A percentile compares a stretch with the other conserved stretches of the same genome.
Evolutionary conservation across 2,797 vertebrate species (phyloP).

Genomic region (Lepus townsendii): DNA sequence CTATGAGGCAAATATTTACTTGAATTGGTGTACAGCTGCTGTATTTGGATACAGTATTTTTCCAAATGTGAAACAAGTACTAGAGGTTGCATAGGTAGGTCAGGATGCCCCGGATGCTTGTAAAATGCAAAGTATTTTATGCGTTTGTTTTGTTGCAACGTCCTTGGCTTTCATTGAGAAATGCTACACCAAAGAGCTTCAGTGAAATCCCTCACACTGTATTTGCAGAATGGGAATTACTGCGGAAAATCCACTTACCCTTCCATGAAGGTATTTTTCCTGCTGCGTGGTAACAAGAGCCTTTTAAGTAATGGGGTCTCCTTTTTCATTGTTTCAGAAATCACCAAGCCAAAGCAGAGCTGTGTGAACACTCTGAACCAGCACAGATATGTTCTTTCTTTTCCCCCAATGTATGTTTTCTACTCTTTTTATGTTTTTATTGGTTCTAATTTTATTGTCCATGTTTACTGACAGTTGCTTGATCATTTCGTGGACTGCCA

Average conservation of each 20-base stretch:
- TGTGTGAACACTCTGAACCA: not conserved
- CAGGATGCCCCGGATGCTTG: not conserved
- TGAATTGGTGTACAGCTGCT: not conserved
- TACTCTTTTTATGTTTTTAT: constrained; percentile 42
- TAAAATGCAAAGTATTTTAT: constrained; percentile 43
- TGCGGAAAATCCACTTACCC: not conserved
- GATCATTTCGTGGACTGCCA: not conserved
- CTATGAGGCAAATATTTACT: not conserved
- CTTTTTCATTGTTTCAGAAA: not conserved
- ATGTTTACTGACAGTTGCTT: constrained; percentile 39
- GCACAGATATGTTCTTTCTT: not conserved
- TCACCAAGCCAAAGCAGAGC: not conserved
- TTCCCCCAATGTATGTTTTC: not conserved
- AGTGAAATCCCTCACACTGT: not conserved
- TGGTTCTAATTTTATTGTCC: constrained; percentile 45
- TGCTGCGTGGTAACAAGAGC: not conserved
- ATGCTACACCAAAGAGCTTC: not conserved
- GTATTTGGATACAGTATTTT: constrained; percentile 2
- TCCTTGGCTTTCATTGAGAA: not conserved
- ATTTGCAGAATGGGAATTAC: not conserved
- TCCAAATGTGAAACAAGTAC: constrained; percentile 46
- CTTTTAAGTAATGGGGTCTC: not conserved
- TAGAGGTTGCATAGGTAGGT: not conserved
- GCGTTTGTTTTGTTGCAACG: not conserved
- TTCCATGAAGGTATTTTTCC: not conserved